Evolutionary conservation across 2,113 vertebrate species (phyloP).

Genomic region (Campylomormyrus numenius): DNA sequence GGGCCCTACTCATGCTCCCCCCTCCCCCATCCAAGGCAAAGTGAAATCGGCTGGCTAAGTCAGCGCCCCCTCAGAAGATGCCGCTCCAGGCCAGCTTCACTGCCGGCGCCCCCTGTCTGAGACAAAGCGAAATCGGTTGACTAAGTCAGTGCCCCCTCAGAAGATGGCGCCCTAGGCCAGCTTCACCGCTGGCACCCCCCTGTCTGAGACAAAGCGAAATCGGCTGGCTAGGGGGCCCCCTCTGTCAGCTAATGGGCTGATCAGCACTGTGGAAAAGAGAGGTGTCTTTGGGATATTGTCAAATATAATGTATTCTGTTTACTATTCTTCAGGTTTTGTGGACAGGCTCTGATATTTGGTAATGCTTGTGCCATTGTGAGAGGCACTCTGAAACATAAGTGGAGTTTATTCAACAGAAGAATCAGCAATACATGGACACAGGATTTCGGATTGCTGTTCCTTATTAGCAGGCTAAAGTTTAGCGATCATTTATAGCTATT

Average conservation of each 20-base stretch:
- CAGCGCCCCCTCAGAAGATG: neutral
- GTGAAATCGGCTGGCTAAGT: neutral
- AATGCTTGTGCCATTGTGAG: neutral
- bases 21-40: neutral
- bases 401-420: neutral
- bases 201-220: too few species aligned
- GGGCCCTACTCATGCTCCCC: neutral
- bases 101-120: neutral
- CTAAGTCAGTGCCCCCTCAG: neutral
- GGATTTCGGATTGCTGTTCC: neutral
- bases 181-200: too few species aligned
- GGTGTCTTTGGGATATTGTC: neutral
- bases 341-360: neutral
- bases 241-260: neutral
- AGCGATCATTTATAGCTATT: neutral
- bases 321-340: neutral
- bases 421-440: neutral
- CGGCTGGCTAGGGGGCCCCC: too few species aligned
- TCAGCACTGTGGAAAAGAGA: neutral
- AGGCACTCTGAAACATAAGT: neutral
- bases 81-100: too few species aligned
- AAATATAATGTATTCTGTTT: neutral
- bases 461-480: neutral
- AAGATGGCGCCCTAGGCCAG: neutral
- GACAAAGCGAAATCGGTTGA: neutral